These are phyloP conservation scores for Rattus rattus DNA, from an alignment of 2,113 vertebrate species.

Conservation along the genomic window DNA sequence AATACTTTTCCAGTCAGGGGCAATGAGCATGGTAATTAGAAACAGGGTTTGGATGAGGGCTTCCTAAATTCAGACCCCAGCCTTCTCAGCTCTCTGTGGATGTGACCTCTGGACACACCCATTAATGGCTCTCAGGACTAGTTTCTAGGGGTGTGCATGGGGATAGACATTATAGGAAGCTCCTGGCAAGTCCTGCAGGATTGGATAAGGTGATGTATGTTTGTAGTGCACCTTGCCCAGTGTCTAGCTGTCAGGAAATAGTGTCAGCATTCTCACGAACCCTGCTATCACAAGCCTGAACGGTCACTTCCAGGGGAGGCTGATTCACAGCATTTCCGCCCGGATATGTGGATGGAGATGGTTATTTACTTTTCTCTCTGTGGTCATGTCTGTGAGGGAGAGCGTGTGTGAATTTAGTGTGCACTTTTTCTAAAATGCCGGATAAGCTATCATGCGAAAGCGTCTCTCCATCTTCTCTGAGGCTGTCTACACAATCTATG, in stretches of 20 bases:
- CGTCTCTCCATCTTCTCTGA: not conserved
- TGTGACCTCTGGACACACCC: not conserved
- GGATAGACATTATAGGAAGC: not conserved
- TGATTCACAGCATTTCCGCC: not conserved
- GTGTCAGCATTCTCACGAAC: not conserved
- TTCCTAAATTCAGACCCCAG: not conserved
- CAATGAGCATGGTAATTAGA: not conserved
- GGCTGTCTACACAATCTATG: not conserved
- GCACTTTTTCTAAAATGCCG: not conserved
- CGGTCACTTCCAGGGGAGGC: not conserved
- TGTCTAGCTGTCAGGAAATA: not conserved
- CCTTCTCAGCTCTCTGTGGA: not conserved
- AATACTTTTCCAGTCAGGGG: not conserved
- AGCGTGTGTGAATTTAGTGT: not conserved
- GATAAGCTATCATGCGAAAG: not conserved
- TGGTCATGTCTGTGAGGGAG: not conserved
- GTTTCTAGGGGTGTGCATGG: not conserved
- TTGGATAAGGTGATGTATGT: not conserved
- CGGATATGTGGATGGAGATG: not conserved
- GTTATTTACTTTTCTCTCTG: not conserved
- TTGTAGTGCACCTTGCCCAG: not conserved
- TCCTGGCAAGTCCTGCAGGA: not conserved
- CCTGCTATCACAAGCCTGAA: not conserved
- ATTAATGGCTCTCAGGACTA: not conserved
- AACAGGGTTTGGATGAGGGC: not conserved